Conservation (phyloP, 2,888 invertebrate species). For the Tenthredo mesomela region DNA sequence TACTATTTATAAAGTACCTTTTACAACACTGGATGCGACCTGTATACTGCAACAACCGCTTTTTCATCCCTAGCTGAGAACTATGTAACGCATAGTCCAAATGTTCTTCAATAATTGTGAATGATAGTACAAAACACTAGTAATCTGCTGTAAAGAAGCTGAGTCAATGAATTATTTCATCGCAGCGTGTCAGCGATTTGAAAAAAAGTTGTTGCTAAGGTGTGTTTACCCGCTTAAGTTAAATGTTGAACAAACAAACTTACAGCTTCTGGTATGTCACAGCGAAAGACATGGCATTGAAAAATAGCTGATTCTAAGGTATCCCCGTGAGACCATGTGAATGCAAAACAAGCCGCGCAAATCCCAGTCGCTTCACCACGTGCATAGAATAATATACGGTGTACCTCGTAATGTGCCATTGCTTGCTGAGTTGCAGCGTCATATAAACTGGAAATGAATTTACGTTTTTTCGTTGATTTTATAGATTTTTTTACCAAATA, state of each 20-base stretch:
- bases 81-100: too few relatives aligned
- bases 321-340: constrained; percentile 97
- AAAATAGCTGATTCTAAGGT: constrained; percentile 93
- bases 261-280: constrained; percentile 96
- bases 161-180: too few relatives aligned
- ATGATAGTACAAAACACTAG: too few relatives aligned
- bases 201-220: too few relatives aligned
- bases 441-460: constrained; percentile 82
- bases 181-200: too few relatives aligned
- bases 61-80: too few relatives aligned
- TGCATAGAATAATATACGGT: constrained; percentile 96
- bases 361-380: constrained; percentile 90
- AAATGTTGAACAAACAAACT: constrained; percentile 71
- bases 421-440: constrained; percentile 89
- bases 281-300: constrained; percentile 98
- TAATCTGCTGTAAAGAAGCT: too few relatives aligned
- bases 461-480: background rate
- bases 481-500: background rate
- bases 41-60: too few relatives aligned
- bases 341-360: constrained; percentile 97
- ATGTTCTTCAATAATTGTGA: too few relatives aligned
- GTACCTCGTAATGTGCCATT: constrained; percentile 94
- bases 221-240: background rate
- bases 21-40: too few relatives aligned
- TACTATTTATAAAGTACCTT: too few relatives aligned